phyloP scores from a whole-genome alignment of 1,140 invertebrate species.

The Drosophila oshimai region DNA sequence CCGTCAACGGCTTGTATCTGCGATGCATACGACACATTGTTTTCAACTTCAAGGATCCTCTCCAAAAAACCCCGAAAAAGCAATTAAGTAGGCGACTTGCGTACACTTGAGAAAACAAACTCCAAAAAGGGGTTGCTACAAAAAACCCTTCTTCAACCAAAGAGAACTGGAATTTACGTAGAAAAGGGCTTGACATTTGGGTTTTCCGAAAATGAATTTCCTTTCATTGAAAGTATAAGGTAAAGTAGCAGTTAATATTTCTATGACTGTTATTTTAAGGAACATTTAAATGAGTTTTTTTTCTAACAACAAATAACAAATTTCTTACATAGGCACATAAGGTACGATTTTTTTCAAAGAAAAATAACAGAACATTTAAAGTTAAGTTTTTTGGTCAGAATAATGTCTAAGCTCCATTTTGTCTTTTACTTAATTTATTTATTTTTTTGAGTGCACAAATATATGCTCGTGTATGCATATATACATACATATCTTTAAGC shows the following conservation, averaged over 20 bases:
- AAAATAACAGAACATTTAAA: neutral
- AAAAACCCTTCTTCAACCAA: neutral
- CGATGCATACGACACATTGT: constrained; percentile 30
- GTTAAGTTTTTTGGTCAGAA: neutral
- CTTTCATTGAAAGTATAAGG: too few relatives aligned
- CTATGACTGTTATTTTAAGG: too few relatives aligned
- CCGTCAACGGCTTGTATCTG: constrained; percentile 7
- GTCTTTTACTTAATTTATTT: too few relatives aligned
- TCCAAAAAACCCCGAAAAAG: constrained; percentile 35
- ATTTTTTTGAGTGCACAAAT: constrained; percentile 10
- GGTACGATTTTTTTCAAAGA: too few relatives aligned
- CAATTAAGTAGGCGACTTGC: constrained; percentile 49
- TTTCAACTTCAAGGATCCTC: constrained; percentile 1
- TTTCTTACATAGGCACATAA: too few relatives aligned
- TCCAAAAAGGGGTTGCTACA: neutral
- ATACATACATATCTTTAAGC: constrained; percentile 42
- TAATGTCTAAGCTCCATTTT: too few relatives aligned
- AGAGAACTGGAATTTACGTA: too few relatives aligned
- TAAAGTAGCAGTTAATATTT: too few relatives aligned
- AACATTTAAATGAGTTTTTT: too few relatives aligned
- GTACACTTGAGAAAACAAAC: neutral
- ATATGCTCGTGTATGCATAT: constrained; percentile 15
- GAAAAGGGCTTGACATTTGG: too few relatives aligned
- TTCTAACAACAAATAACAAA: too few relatives aligned
- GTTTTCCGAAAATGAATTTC: too few relatives aligned